These are phyloP conservation scores for Porites australiensis DNA, from an alignment of 64 coral and sea anemone genomes.

Conservation along the genomic window DNA sequence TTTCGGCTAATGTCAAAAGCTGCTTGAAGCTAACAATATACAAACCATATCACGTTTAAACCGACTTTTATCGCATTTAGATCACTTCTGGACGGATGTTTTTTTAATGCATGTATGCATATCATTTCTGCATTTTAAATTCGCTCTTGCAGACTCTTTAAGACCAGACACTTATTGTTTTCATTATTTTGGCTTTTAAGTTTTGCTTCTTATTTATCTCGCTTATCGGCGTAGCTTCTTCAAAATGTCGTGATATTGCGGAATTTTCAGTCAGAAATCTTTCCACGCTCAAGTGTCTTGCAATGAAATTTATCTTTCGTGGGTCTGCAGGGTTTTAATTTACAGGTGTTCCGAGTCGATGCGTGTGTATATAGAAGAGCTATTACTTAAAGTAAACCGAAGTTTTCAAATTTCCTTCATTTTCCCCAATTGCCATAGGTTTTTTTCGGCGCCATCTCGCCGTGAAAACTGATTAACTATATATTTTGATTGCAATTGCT, in stretches of 20 bases:
- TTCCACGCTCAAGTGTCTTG: neutral
- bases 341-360: neutral
- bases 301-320: neutral
- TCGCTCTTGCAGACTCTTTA: no score
- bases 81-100: no score
- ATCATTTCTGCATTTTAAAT: no score
- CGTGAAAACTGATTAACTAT: neutral
- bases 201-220: no score
- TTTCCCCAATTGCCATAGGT: neutral
- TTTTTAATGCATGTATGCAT: no score
- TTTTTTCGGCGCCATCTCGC: neutral
- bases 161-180: no score
- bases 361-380: neutral
- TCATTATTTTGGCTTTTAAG: no score
- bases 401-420: neutral
- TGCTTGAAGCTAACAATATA: no score
- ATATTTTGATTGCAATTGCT: neutral
- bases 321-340: neutral
- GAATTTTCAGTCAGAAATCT: neutral
- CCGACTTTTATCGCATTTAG: no score
- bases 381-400: neutral
- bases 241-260: neutral
- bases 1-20: no score
- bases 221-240: neutral
- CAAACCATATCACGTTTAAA: no score